Conservation (phyloP, 2,888 invertebrate genomes). For the Ochlodes sylvanus region DNA sequence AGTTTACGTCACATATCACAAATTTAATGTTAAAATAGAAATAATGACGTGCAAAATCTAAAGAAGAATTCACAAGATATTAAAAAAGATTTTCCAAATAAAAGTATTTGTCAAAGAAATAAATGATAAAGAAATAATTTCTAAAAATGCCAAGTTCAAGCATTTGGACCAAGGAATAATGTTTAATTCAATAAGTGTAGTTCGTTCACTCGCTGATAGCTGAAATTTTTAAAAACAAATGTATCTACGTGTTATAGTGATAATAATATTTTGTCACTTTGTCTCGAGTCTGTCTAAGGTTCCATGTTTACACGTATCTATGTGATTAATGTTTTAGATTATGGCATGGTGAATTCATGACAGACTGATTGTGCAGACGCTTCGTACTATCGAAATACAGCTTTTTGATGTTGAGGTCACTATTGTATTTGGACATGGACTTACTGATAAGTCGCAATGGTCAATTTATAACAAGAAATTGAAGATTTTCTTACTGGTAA, state of each 20-base stretch:
- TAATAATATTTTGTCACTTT: conserved; percentile 69
- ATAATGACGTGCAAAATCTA: conserved; percentile 44
- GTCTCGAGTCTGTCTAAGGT: conserved; percentile 67
- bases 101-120: conserved; percentile 52
- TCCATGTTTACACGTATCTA: conserved; percentile 76
- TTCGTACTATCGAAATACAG: conserved; percentile 28
- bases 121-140: conserved; percentile 53
- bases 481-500: neutral
- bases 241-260: conserved; percentile 42
- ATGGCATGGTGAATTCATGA: conserved; percentile 63
- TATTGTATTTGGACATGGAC: neutral
- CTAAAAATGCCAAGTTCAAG: conserved; percentile 80
- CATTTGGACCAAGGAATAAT: conserved; percentile 79
- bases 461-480: too few relatives aligned
- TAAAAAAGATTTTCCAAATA: conserved; percentile 49
- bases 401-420: neutral
- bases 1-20: neutral
- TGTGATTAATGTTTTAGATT: conserved; percentile 75
- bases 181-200: conserved; percentile 70
- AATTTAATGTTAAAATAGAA: conserved; percentile 4
- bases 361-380: conserved; percentile 77
- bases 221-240: conserved; percentile 65
- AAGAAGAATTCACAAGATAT: conserved; percentile 49
- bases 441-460: neutral
- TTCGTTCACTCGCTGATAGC: conserved; percentile 76